phyloP scores from a whole-genome alignment of 1,140 invertebrate species.

The Cotesia chilonis region DNA sequence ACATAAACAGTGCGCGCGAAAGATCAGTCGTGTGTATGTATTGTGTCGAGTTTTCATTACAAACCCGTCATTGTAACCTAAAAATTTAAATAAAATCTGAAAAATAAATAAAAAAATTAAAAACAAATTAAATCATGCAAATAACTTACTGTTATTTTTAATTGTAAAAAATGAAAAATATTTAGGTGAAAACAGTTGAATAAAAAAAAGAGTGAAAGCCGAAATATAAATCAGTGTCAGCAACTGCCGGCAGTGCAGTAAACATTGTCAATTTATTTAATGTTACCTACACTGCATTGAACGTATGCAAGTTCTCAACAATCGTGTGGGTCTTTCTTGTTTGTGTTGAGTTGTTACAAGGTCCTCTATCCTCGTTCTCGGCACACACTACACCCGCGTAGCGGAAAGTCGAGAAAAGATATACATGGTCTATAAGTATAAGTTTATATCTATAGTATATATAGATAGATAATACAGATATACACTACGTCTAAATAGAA shows the following conservation, averaged over 20 bases:
- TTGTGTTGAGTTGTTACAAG: too few relatives aligned
- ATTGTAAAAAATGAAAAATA: slow-evolving; percentile 15
- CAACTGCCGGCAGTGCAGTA: slow-evolving; percentile 44
- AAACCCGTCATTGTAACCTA: too few relatives aligned
- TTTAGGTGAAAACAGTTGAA: neutral
- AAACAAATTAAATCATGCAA: neutral
- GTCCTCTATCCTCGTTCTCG: neutral
- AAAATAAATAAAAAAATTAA: neutral
- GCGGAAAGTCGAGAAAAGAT: slow-evolving; percentile 28
- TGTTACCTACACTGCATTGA: slow-evolving; percentile 39
- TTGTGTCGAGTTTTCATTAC: neutral
- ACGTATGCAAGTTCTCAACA: too few relatives aligned
- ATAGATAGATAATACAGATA: neutral
- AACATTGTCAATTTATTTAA: slow-evolving; percentile 40
- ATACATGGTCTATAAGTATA: too few relatives aligned
- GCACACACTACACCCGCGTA: slow-evolving; percentile 23
- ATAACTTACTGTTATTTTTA: neutral
- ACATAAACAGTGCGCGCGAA: slow-evolving; percentile 21
- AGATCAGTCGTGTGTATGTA: slow-evolving; percentile 16
- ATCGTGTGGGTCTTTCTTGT: too few relatives aligned
- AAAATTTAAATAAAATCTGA: too few relatives aligned
- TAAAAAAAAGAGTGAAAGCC: slow-evolving; percentile 19
- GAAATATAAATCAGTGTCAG: neutral
- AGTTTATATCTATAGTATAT: too few relatives aligned
- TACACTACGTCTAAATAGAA: too few relatives aligned